phyloP scores from a whole-genome alignment of 2,113 vertebrate genomes.

The Sterrhoptilus dennistouni region DNA sequence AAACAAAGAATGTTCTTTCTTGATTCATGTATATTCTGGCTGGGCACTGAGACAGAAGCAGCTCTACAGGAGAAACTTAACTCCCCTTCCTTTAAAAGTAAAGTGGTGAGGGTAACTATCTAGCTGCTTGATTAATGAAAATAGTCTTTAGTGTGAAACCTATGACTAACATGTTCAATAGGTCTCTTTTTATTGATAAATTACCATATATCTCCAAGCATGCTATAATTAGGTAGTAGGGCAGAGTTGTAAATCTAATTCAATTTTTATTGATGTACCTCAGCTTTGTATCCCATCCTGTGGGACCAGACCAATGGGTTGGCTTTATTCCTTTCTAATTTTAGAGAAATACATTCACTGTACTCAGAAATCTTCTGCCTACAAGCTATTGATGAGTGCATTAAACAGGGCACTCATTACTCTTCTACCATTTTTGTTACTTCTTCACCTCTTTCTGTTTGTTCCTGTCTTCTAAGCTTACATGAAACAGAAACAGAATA shows the following conservation, averaged over 20 bases:
- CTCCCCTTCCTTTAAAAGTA: background rate
- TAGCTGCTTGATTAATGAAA: constrained; percentile 46
- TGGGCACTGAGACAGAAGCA: background rate
- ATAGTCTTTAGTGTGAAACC: background rate
- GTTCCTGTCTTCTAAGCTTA: background rate
- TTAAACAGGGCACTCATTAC: background rate
- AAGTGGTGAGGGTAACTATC: background rate
- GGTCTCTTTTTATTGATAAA: constrained; percentile 52
- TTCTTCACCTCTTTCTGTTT: background rate
- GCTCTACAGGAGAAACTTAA: background rate
- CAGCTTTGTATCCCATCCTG: constrained; percentile 15
- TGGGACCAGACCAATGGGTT: background rate
- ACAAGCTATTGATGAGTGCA: background rate
- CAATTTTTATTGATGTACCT: constrained; percentile 58
- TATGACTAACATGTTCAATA: constrained; percentile 47
- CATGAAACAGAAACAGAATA: background rate
- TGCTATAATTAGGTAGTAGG: constrained; percentile 55
- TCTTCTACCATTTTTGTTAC: background rate
- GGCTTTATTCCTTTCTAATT: background rate
- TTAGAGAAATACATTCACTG: background rate
- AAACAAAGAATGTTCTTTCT: background rate
- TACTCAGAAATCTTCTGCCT: background rate
- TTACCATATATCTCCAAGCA: constrained; percentile 51
- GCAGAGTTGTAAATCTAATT: constrained; percentile 52
- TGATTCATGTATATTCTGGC: background rate